A percentile compares a stretch with the other conserved stretches of the same genome.
phyloP scores from a whole-genome alignment of 2,113 vertebrate genomes.

The Bettongia penicillata region DNA sequence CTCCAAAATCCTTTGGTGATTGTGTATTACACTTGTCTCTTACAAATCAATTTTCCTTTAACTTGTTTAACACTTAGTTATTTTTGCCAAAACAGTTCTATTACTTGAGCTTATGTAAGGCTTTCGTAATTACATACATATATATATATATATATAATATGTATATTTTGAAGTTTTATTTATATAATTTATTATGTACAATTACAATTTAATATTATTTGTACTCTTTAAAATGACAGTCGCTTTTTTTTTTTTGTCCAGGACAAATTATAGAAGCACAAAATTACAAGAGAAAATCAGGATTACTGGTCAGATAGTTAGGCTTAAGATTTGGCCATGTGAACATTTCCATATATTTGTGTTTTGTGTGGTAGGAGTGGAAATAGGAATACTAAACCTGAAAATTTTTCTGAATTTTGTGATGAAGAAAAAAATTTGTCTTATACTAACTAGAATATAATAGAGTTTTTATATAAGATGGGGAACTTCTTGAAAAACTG shows the following conservation, averaged over 20 bases:
- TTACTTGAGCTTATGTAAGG: not conserved
- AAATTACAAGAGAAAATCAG: not conserved
- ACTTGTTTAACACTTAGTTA: constrained; percentile 23
- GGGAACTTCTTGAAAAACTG: not conserved
- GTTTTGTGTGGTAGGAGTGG: constrained; percentile 11
- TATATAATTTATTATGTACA: too few relatives aligned
- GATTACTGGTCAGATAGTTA: not conserved
- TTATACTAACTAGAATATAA: constrained; percentile 27
- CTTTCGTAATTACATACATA: not conserved
- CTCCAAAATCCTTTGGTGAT: constrained; percentile 6
- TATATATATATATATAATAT: too few relatives aligned
- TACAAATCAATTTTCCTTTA: not conserved
- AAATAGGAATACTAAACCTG: constrained; percentile 34
- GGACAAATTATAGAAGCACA: not conserved
- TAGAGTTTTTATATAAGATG: constrained; percentile 37
- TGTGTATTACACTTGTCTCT: not conserved
- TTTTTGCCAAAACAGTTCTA: constrained; percentile 23
- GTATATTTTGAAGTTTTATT: too few relatives aligned
- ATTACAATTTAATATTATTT: constrained; percentile 6
- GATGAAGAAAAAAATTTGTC: constrained; percentile 43
- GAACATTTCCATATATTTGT: not conserved
- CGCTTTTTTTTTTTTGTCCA: constrained; percentile 39
- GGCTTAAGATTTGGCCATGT: not conserved
- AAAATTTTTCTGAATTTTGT: constrained; percentile 29
- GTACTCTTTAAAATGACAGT: constrained; percentile 26